Percentiles rank a stretch among this genome's conserved stretches.
These are phyloP conservation scores for Drosophila fungiperda DNA, from an alignment of 2,888 invertebrate genomes.

Conservation along the genomic window DNA sequence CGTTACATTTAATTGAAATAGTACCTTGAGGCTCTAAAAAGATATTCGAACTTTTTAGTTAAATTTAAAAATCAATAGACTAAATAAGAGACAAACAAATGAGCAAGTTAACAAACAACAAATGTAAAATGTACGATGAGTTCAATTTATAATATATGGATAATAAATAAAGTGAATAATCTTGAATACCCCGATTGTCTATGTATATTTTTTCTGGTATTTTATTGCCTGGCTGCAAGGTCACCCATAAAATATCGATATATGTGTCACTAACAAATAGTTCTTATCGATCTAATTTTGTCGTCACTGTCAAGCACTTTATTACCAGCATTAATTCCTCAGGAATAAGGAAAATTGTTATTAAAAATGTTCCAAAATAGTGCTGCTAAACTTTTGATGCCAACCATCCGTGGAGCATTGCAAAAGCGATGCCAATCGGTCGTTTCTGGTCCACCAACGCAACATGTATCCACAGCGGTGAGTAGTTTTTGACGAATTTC, in stretches of 20 bases:
- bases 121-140: slow-evolving; percentile 7
- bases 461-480: slow-evolving; percentile 82
- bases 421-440: slow-evolving; percentile 83
- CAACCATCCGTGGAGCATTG: slow-evolving; percentile 79
- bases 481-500: slow-evolving; percentile 59
- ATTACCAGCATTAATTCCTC: slow-evolving; percentile 40
- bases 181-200: neutral
- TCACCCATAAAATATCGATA: slow-evolving; percentile 16
- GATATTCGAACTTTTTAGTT: slow-evolving; percentile 56
- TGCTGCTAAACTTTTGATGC: slow-evolving; percentile 81
- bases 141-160: slow-evolving; percentile 9
- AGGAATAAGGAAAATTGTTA: slow-evolving; percentile 17
- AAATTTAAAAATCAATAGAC: slow-evolving; percentile 44
- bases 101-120: slow-evolving; percentile 9
- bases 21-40: slow-evolving; percentile 55
- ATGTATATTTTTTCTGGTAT: slow-evolving; percentile 1
- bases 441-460: slow-evolving; percentile 82
- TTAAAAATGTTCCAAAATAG: slow-evolving; percentile 81
- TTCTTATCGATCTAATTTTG: slow-evolving; percentile 24
- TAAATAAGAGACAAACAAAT: slow-evolving; percentile 4
- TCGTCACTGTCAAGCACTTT: slow-evolving; percentile 19
- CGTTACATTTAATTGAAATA: slow-evolving; percentile 34
- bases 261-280: neutral
- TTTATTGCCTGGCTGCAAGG: neutral
- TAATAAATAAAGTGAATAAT: slow-evolving; percentile 1